Conservation (phyloP, 2,888 invertebrate species). For the Myopa tessellatipennis region DNA sequence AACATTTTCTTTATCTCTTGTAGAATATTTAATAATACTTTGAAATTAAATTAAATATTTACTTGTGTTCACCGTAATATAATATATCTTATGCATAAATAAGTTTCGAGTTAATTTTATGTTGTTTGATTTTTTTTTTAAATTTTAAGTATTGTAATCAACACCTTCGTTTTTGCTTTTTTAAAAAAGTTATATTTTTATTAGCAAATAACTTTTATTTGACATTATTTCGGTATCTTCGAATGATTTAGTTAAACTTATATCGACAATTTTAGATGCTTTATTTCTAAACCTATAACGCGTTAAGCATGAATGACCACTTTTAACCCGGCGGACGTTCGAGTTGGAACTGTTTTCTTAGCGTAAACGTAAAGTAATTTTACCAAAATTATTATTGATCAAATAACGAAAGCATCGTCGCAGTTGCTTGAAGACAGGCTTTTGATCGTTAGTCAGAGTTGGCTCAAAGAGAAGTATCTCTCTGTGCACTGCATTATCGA, state of each 20-base stretch:
- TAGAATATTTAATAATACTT: too few species aligned
- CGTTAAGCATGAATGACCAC: background rate
- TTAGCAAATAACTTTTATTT: too few species aligned
- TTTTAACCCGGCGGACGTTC: slow-evolving; percentile 40
- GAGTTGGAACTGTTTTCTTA: slow-evolving; percentile 42
- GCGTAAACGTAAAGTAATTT: slow-evolving; percentile 20
- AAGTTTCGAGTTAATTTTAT: too few species aligned
- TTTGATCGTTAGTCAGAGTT: background rate
- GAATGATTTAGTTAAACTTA: too few species aligned
- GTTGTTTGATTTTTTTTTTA: too few species aligned
- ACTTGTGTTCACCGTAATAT: too few species aligned
- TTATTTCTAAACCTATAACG: background rate
- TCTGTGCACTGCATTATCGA: slow-evolving; percentile 24
- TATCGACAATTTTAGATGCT: background rate
- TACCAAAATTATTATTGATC: slow-evolving; percentile 8
- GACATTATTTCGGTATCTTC: too few species aligned
- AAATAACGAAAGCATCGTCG: slow-evolving; percentile 28
- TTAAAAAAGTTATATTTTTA: too few species aligned
- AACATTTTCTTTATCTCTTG: too few species aligned
- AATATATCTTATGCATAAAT: too few species aligned
- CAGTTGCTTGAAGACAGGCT: background rate
- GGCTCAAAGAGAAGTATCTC: background rate
- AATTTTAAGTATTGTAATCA: background rate
- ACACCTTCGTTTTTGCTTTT: too few species aligned
- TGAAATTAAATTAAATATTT: too few species aligned